Percentiles rank a stretch among this genome's conserved stretches.
These are phyloP conservation scores for Anticlea derivata DNA, from an alignment of 2,888 invertebrate genomes.

Conservation along the genomic window DNA sequence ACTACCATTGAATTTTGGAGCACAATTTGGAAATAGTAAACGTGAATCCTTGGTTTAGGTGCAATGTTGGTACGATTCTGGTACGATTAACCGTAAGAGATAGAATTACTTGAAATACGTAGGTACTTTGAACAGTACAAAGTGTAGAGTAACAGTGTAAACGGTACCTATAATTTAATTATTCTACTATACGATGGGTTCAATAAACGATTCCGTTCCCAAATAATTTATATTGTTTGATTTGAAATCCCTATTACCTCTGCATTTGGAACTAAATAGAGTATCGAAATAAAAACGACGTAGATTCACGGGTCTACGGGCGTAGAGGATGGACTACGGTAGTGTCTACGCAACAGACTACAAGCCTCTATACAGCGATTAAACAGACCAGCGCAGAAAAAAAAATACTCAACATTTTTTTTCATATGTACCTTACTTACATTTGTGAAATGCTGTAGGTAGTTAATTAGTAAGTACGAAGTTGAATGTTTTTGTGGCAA, in stretches of 20 bases:
- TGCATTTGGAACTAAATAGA: too few species aligned
- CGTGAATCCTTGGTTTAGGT: constrained; percentile 57
- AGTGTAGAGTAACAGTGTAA: constrained; percentile 73
- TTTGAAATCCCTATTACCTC: not conserved
- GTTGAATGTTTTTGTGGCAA: too few species aligned
- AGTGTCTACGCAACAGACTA: too few species aligned
- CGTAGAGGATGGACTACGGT: too few species aligned
- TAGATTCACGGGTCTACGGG: not conserved
- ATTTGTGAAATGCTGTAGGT: too few species aligned
- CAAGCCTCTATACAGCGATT: too few species aligned
- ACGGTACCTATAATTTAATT: constrained; percentile 69
- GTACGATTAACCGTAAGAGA: constrained; percentile 68
- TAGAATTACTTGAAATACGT: constrained; percentile 74
- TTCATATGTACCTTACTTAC: too few species aligned
- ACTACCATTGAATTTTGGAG: constrained; percentile 63
- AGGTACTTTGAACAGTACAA: constrained; percentile 83
- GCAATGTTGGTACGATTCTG: constrained; percentile 57
- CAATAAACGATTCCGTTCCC: constrained; percentile 83
- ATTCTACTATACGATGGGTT: constrained; percentile 80
- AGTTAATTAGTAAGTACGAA: too few species aligned
- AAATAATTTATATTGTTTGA: constrained; percentile 57
- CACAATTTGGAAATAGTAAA: constrained; percentile 55
- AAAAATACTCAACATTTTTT: too few species aligned
- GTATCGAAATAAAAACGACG: too few species aligned
- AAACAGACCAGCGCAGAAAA: too few species aligned